A percentile compares a stretch with the other conserved stretches of the same genome.
Conservation (phyloP, 2,888 invertebrate species). For the Amblyjoppa fuscipennis region DNA sequence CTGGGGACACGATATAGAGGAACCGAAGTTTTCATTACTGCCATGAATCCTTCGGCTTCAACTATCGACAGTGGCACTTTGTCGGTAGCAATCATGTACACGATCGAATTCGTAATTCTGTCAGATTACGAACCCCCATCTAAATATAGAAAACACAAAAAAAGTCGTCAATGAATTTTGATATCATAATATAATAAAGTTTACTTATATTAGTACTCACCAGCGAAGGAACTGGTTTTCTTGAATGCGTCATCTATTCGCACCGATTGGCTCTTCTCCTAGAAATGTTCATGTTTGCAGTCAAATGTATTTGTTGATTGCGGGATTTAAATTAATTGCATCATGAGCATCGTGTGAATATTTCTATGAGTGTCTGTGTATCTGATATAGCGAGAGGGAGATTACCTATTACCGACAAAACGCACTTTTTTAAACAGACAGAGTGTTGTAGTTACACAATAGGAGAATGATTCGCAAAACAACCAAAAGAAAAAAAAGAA, state of each 20-base stretch:
- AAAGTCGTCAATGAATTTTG: neutral
- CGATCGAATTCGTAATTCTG: conserved; percentile 65
- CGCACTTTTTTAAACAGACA: too few relatives aligned
- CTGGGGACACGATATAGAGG: conserved; percentile 69
- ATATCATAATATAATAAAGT: neutral
- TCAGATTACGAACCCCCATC: conserved; percentile 58
- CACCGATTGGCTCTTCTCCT: conserved; percentile 15
- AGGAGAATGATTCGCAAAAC: too few relatives aligned
- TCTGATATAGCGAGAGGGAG: too few relatives aligned
- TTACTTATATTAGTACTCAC: conserved; percentile 18
- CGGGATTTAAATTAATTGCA: neutral
- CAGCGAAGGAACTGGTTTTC: conserved; percentile 22
- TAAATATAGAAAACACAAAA: conserved; percentile 26
- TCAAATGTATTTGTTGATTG: neutral
- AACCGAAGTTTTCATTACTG: conserved; percentile 65
- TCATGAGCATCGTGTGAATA: too few relatives aligned
- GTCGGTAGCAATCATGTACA: conserved; percentile 71
- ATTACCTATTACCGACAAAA: too few relatives aligned
- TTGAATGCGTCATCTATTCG: conserved; percentile 30
- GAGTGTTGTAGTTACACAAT: too few relatives aligned
- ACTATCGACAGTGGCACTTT: conserved; percentile 65
- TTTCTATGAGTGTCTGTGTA: too few relatives aligned
- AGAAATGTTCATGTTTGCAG: neutral
- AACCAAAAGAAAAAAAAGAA: too few relatives aligned
- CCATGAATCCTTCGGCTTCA: conserved; percentile 68